A percentile compares a stretch with the other conserved stretches of the same genome.
Evolutionary conservation across 2,888 invertebrate species (phyloP).

Genomic region (Tetragonisca angustula): DNA sequence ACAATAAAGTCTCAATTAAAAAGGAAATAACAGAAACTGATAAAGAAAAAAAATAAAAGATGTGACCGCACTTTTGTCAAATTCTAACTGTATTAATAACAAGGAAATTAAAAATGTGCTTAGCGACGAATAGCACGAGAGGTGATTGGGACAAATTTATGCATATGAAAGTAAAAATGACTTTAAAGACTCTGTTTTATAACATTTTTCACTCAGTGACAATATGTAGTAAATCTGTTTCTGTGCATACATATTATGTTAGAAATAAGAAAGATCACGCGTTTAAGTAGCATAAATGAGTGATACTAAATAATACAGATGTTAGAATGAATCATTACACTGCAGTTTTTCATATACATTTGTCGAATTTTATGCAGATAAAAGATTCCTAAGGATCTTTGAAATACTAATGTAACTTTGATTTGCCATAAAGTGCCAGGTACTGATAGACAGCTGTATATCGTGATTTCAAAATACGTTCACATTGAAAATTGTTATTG

Average conservation of each 20-base stretch:
- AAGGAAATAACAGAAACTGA: conserved; percentile 77
- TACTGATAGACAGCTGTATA: conserved; percentile 38
- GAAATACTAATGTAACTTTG: conserved; percentile 32
- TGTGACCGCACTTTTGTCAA: conserved; percentile 37
- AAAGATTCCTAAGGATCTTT: conserved; percentile 27
- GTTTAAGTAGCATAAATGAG: conserved; percentile 47
- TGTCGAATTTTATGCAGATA: conserved; percentile 36
- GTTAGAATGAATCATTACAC: conserved; percentile 32
- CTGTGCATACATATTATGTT: conserved; percentile 55
- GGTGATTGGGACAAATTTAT: conserved; percentile 34
- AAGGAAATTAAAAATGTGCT: conserved; percentile 34
- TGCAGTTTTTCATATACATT: conserved; percentile 46
- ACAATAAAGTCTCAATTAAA: conserved; percentile 78
- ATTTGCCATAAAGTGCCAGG: conserved; percentile 66
- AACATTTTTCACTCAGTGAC: conserved; percentile 67
- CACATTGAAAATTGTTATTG: conserved; percentile 15
- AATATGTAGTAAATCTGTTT: conserved; percentile 54
- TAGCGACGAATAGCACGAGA: conserved; percentile 16
- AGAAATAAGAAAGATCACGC: conserved; percentile 48
- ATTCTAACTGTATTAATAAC: conserved; percentile 43
- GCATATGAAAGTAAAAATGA: conserved; percentile 55
- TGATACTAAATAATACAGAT: conserved; percentile 28
- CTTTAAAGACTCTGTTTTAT: conserved; percentile 65
- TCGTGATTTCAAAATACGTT: conserved; percentile 38
- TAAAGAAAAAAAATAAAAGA: conserved; percentile 79